A percentile compares a stretch with the other conserved stretches of the same genome.
These are phyloP conservation scores for Caenorhabditis zanzibari DNA, from an alignment of 2,888 invertebrate species.

Conservation along the genomic window DNA sequence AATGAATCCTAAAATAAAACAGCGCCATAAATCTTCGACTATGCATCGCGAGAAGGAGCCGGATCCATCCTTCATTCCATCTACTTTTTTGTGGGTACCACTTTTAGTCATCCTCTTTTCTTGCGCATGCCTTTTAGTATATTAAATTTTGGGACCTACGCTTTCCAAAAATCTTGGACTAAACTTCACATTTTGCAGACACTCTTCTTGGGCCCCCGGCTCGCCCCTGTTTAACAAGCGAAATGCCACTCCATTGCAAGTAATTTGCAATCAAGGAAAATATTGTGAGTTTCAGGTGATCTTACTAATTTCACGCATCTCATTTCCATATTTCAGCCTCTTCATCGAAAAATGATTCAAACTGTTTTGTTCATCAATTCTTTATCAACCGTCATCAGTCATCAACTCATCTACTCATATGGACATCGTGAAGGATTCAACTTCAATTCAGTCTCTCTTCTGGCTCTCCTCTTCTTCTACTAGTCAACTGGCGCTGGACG, in stretches of 20 bases:
- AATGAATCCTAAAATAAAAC: background rate
- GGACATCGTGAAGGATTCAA: conserved; percentile 4
- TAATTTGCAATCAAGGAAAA: background rate
- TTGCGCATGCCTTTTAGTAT: too few species aligned
- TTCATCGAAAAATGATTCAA: conserved; percentile 44
- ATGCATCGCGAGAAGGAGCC: background rate
- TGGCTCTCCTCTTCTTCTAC: background rate
- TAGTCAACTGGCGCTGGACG: conserved; percentile 38
- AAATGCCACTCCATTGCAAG: conserved; percentile 37
- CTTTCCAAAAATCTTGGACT: too few species aligned
- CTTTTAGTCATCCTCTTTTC: background rate
- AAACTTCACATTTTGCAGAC: conserved; percentile 16
- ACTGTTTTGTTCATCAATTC: conserved; percentile 1
- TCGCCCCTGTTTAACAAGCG: conserved; percentile 20
- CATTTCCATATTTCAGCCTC: background rate
- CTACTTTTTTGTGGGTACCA: too few species aligned
- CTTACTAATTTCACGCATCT: background rate
- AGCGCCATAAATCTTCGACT: background rate
- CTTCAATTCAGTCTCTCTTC: conserved; percentile 2
- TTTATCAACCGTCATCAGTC: conserved; percentile 44
- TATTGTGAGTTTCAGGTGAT: background rate
- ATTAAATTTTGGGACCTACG: too few species aligned
- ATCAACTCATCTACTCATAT: conserved; percentile 19
- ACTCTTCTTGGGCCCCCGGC: conserved; percentile 58
- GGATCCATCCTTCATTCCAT: too few species aligned